These are phyloP conservation scores for Hozukius guyotensis DNA, from an alignment of 2,797 vertebrate species.

Conservation along the genomic window DNA sequence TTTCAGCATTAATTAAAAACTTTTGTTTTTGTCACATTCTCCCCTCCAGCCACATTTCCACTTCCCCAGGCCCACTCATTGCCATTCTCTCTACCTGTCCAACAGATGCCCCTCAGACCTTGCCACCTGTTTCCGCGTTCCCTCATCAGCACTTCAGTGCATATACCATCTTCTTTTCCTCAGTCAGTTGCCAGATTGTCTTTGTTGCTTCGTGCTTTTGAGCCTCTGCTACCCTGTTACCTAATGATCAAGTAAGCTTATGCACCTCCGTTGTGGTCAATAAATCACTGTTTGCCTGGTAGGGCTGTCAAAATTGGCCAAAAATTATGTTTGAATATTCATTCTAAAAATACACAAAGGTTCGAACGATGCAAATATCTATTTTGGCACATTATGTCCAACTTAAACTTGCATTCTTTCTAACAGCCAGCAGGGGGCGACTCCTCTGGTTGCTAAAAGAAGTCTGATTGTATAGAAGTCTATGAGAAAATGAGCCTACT, in stretches of 20 bases:
- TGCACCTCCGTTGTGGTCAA: no score
- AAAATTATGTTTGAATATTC: accelerated
- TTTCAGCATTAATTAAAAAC: neutral
- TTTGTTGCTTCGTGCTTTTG: neutral
- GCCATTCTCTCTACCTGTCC: neutral
- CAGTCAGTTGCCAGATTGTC: neutral
- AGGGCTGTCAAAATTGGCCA: accelerated
- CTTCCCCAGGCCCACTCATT: neutral
- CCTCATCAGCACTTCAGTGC: no score
- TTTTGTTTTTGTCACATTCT: neutral
- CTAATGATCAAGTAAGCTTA: no score
- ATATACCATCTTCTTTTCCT: neutral
- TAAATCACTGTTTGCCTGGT: no score
- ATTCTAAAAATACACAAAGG: no score
- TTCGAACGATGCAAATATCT: no score
- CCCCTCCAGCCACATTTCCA: neutral
- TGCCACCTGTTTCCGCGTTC: accelerated
- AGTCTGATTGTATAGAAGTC: no score
- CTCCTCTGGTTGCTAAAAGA: no score
- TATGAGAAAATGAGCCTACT: no score
- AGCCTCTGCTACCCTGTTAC: neutral
- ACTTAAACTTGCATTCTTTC: no score
- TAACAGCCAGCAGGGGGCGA: no score
- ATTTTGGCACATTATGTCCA: no score
- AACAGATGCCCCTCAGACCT: neutral